Percentiles rank a stretch among this genome's conserved stretches.
Evolutionary conservation across 2,888 invertebrate species (phyloP).

Genomic region (Campaea margaritaria): DNA sequence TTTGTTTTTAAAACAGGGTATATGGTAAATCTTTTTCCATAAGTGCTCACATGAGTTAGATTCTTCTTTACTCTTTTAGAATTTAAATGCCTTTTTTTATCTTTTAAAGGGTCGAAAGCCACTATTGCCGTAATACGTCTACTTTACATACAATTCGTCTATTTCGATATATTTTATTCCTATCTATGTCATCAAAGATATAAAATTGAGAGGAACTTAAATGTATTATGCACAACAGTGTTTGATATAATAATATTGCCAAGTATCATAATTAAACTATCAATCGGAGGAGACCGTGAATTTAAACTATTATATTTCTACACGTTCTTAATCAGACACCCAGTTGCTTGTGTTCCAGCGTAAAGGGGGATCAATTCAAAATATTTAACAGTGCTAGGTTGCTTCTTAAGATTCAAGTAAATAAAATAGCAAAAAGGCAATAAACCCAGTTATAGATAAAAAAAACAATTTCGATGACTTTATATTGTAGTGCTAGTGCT

Average conservation of each 20-base stretch:
- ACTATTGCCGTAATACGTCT: slow-evolving; percentile 37
- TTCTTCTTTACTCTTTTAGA: background rate
- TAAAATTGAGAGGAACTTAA: slow-evolving; percentile 27
- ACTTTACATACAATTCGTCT: slow-evolving; percentile 53
- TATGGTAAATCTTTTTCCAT: background rate
- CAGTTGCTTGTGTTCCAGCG: background rate
- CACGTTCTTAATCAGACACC: background rate
- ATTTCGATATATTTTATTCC: slow-evolving; percentile 56
- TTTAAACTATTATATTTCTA: background rate
- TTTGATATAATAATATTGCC: slow-evolving; percentile 4
- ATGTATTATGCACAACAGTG: slow-evolving; percentile 8
- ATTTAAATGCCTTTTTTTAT: background rate
- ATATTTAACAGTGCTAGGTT: background rate
- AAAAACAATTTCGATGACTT: slow-evolving; percentile 42
- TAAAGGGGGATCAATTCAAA: slow-evolving; percentile 28
- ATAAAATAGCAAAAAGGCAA: slow-evolving; percentile 31
- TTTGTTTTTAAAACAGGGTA: too few relatives aligned
- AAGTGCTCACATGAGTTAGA: background rate
- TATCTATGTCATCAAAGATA: slow-evolving; percentile 48
- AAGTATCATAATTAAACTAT: slow-evolving; percentile 9
- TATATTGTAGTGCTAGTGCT: slow-evolving; percentile 31
- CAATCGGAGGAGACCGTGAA: background rate
- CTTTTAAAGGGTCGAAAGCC: slow-evolving; percentile 23
- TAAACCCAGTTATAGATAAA: slow-evolving; percentile 27
- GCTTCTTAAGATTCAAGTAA: background rate